phyloP scores from a whole-genome alignment of 2,113 vertebrate genomes.

The Petroica traversi region DNA sequence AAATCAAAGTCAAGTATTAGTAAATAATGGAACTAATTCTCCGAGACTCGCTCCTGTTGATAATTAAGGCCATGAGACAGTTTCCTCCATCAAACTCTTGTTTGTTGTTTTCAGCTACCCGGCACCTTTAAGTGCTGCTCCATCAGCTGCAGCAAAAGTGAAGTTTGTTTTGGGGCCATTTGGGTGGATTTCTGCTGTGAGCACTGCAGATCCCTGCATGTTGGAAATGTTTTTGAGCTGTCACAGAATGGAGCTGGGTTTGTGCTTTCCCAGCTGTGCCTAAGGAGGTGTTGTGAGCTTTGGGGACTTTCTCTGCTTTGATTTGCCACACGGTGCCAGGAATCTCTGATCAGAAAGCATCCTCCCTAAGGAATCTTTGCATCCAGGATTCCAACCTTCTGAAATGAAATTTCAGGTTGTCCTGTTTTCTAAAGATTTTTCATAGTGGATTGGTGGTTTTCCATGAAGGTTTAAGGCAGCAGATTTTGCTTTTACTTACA shows the following conservation, averaged over 20 bases:
- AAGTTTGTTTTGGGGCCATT: accelerated
- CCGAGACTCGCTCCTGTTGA: not conserved
- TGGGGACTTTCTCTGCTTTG: not conserved
- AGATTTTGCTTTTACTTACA: not conserved
- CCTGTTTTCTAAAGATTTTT: not conserved
- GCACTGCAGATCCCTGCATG: not conserved
- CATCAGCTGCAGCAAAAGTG: not conserved
- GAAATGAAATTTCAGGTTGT: not conserved
- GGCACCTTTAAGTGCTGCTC: not conserved
- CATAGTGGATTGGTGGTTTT: not conserved
- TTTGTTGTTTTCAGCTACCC: not conserved
- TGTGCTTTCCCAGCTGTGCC: not conserved
- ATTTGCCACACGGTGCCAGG: not conserved
- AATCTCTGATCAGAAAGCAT: not conserved
- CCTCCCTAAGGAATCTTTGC: not conserved
- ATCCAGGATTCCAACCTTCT: not conserved
- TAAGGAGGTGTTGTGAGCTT: not conserved
- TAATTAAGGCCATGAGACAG: not conserved
- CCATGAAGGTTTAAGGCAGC: not conserved
- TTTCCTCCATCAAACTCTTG: not conserved
- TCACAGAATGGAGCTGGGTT: not conserved
- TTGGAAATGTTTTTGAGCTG: not conserved
- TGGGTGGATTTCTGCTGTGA: not conserved
- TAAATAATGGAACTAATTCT: constrained; percentile 25
- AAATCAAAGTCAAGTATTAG: constrained; percentile 14